A percentile compares a stretch with the other conserved stretches of the same genome.
phyloP scores from a whole-genome alignment of 92 coral and sea anemone genomes.

The Epizoanthus rinbou region DNA sequence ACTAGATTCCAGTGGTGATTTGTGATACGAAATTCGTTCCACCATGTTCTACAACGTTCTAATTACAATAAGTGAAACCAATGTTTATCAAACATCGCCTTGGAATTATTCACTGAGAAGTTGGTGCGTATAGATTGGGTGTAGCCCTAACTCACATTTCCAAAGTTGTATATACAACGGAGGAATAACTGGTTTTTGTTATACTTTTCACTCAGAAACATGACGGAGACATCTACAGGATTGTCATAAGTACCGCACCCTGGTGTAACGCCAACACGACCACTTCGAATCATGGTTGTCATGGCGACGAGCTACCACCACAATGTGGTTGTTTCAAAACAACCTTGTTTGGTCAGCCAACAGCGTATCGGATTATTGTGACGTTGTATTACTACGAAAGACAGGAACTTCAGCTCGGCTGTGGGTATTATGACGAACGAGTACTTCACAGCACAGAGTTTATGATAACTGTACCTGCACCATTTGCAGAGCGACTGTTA shows the following conservation, averaged over 20 bases:
- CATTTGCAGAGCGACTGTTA: neutral
- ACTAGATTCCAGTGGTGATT: too few relatives aligned
- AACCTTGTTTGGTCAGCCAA: neutral
- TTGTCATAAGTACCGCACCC: neutral
- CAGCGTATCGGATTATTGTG: neutral
- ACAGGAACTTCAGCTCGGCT: neutral
- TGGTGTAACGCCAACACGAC: neutral
- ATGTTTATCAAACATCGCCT: too few relatives aligned
- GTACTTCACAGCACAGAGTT: neutral
- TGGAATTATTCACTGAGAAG: too few relatives aligned
- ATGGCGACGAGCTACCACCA: neutral
- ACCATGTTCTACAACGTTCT: too few relatives aligned
- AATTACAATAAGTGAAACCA: too few relatives aligned
- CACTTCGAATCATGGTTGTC: neutral
- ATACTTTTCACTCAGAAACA: neutral
- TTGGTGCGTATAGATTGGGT: too few relatives aligned
- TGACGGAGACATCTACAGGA: neutral
- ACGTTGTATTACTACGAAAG: conserved; percentile 11
- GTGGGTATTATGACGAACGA: neutral
- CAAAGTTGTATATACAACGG: too few relatives aligned
- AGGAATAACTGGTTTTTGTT: too few relatives aligned
- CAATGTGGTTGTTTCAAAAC: conserved; percentile 7
- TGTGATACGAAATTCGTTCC: too few relatives aligned
- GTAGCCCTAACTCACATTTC: too few relatives aligned
- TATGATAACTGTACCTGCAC: neutral